These are phyloP conservation scores for Cyclophora punctaria DNA, from an alignment of 2,888 invertebrate species.

Conservation along the genomic window DNA sequence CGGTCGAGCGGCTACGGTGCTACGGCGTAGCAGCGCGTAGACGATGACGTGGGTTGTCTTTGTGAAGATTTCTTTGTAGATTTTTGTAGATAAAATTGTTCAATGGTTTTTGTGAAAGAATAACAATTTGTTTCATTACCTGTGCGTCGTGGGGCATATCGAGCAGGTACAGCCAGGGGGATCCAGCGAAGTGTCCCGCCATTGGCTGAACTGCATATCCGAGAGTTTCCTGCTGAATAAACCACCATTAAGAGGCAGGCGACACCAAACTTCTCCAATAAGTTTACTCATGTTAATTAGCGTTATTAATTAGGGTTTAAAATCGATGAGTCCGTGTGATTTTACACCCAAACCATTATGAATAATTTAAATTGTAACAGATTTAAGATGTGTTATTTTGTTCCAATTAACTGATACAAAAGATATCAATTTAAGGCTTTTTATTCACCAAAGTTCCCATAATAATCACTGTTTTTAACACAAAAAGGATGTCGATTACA, in stretches of 20 bases:
- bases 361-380: too few relatives aligned
- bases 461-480: too few relatives aligned
- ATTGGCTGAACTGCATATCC: conserved; percentile 69
- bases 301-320: conserved; percentile 13
- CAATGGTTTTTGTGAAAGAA: not conserved
- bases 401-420: too few relatives aligned
- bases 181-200: conserved; percentile 64
- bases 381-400: too few relatives aligned
- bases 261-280: too few relatives aligned
- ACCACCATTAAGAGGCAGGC: not conserved
- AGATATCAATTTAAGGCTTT: too few relatives aligned
- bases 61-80: too few relatives aligned
- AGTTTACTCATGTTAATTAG: conserved; percentile 10
- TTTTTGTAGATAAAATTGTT: too few relatives aligned
- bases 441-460: too few relatives aligned
- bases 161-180: conserved; percentile 59
- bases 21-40: not conserved
- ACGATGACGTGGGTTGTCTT: not conserved
- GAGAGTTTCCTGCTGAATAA: conserved; percentile 38
- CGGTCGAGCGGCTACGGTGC: conserved; percentile 1
- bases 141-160: conserved; percentile 58
- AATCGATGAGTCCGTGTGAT: conserved; percentile 6
- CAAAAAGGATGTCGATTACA: too few relatives aligned
- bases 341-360: too few relatives aligned
- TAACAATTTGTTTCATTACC: conserved; percentile 30